Evolutionary conservation across 2,888 invertebrate species (phyloP).

Genomic region (Tenthredo livida): DNA sequence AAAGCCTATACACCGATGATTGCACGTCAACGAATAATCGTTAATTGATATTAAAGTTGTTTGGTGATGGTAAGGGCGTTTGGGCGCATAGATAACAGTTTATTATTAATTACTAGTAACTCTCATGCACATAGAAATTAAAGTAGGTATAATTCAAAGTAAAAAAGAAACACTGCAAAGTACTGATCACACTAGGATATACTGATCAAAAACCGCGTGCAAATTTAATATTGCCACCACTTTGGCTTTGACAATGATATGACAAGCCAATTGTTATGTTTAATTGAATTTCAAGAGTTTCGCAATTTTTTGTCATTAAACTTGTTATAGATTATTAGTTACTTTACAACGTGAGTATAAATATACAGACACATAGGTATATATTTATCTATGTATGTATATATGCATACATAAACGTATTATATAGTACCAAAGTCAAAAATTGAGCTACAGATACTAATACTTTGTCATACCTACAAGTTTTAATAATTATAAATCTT

Average conservation of each 20-base stretch:
- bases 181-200: constrained; percentile 25
- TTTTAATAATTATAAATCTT: constrained; percentile 1
- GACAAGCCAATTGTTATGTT: not conserved
- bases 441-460: constrained; percentile 30
- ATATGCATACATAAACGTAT: constrained; percentile 1
- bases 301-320: not conserved
- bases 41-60: not conserved
- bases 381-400: constrained; percentile 8
- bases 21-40: not conserved
- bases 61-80: not conserved
- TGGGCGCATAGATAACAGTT: not conserved
- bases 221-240: not conserved
- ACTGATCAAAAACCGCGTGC: constrained; percentile 31
- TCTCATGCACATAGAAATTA: constrained; percentile 7
- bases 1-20: not conserved
- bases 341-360: not conserved
- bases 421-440: constrained; percentile 1
- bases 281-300: not conserved
- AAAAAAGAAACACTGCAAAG: constrained; percentile 10
- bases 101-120: constrained; percentile 4
- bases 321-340: not conserved
- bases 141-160: constrained; percentile 40
- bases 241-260: not conserved
- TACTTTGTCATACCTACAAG: constrained; percentile 40
- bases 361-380: not conserved